Evolutionary conservation across 2,113 vertebrate genomes (phyloP), one percentile per base, ranked within the genome.

Genomic region (Mesoclemmys tuberculata): DNA sequence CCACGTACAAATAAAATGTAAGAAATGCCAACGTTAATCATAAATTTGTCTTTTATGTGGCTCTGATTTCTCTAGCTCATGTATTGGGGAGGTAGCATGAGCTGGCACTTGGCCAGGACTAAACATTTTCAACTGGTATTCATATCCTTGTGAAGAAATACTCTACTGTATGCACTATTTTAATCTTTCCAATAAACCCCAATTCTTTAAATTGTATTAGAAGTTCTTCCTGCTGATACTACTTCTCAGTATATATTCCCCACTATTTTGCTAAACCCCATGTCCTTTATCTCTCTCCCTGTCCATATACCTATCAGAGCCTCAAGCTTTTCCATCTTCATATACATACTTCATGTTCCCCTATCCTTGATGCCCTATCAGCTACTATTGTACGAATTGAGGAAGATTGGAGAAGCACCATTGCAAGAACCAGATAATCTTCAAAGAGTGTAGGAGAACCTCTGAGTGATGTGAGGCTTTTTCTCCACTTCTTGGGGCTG

Each of bases 281-380:
- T 77, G 11, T 55, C 0, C 9, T 86, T 61, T 82, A 11, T 68
- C 16, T 68, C 64, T 87, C 19, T 84, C 82, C 52, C 2, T 49
- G 10, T 9, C 1, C 1, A 1, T 4, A 4, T 1, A 16, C 14
- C 4, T 4, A 9, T 29, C 31, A 1, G 1, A 58, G 14, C 22
- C 2, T 90, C 54, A 86, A 11, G 11, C 61, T 79, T 19, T 80
- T 3, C 71, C 80, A 19, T 51, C 26, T 83, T 90, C 24, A 27
- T 18, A 68, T 19, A 4, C 31, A 22, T 1, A 0, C 29, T 52
- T 74, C 24, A 21, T 58, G 51, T 84, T 93, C 14, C n/a, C 35
- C 6, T 84, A 16, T 55, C 41, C 31, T 61, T 56, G 52, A 55
- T 38, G 13, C 27, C 38, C 86, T 8, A 2, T 77, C 80, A 85